A percentile compares a stretch with the other conserved stretches of the same genome.
Evolutionary conservation across 2,113 vertebrate genomes (phyloP).

Genomic region (Dryoscopus gambensis): DNA sequence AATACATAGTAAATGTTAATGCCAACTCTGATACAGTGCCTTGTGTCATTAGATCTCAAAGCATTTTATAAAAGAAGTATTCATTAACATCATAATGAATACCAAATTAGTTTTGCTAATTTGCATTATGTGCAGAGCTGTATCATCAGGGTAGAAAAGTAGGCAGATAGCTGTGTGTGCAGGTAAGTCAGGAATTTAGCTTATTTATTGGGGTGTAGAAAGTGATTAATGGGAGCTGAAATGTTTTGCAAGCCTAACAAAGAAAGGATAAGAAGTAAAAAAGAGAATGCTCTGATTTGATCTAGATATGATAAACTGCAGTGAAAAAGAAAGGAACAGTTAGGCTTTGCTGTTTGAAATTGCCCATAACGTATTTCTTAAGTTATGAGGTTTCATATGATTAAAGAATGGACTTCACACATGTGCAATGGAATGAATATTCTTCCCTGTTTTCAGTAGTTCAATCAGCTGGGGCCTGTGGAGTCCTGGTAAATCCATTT

Average conservation of each 20-base stretch:
- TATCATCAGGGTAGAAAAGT: neutral
- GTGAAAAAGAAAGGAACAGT: neutral
- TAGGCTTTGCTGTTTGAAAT: conserved; percentile 27
- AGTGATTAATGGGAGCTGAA: neutral
- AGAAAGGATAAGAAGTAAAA: neutral
- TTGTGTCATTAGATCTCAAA: conserved; percentile 2
- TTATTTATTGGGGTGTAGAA: neutral
- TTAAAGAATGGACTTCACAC: conserved; percentile 51
- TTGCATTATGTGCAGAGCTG: neutral
- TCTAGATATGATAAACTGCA: neutral
- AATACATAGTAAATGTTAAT: conserved; percentile 24
- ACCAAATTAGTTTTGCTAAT: conserved; percentile 10
- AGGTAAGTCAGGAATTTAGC: neutral
- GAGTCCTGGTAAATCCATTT: conserved; percentile 55
- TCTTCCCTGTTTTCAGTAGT: conserved; percentile 38
- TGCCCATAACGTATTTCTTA: neutral
- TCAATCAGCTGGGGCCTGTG: neutral
- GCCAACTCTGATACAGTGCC: neutral
- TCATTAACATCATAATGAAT: conserved; percentile 19
- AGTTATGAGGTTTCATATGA: conserved; percentile 18
- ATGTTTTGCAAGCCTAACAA: neutral
- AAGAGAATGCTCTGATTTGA: neutral
- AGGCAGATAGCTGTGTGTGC: neutral
- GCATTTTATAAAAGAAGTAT: conserved; percentile 6
- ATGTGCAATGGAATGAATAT: conserved; percentile 28